phyloP scores from a whole-genome alignment of 2,888 invertebrate species.

The Drosophila picticornis region DNA sequence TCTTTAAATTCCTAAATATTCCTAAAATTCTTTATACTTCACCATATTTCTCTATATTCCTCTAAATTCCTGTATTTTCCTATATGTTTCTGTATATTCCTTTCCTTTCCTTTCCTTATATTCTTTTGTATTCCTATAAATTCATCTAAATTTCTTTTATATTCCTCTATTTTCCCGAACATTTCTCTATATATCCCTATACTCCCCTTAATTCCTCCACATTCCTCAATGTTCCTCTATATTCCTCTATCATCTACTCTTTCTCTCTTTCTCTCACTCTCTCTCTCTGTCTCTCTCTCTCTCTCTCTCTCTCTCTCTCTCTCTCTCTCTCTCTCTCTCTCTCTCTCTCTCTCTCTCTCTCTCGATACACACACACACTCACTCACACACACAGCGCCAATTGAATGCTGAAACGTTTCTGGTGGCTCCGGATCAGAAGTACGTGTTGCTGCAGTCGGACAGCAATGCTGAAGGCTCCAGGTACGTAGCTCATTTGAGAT shows the following conservation, averaged over 20 bases:
- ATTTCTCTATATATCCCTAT: neutral
- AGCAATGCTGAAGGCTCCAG: conserved; percentile 83
- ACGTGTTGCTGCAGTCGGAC: conserved; percentile 91
- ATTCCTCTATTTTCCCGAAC: neutral
- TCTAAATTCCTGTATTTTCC: neutral
- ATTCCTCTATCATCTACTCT: neutral
- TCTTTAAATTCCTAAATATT: neutral
- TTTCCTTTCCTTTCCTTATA: neutral
- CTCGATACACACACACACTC: conserved; percentile 31
- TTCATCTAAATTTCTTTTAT: neutral
- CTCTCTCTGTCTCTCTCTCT: neutral
- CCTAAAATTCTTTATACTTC: neutral
- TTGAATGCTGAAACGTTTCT: conserved; percentile 91
- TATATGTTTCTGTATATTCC: neutral
- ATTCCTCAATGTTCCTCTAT: neutral
- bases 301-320: conserved; percentile 35
- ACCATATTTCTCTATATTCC: neutral
- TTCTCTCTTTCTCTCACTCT: conserved; percentile 30
- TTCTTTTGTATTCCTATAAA: neutral
- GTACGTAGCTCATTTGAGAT: conserved; percentile 24
- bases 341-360: conserved; percentile 30
- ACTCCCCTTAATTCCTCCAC: neutral
- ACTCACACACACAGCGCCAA: conserved; percentile 88
- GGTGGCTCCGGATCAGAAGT: conserved; percentile 92
- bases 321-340: conserved; percentile 32